phyloP scores from a whole-genome alignment of 2,888 invertebrate genomes.

The Sinodicranocentrus sp. region DNA sequence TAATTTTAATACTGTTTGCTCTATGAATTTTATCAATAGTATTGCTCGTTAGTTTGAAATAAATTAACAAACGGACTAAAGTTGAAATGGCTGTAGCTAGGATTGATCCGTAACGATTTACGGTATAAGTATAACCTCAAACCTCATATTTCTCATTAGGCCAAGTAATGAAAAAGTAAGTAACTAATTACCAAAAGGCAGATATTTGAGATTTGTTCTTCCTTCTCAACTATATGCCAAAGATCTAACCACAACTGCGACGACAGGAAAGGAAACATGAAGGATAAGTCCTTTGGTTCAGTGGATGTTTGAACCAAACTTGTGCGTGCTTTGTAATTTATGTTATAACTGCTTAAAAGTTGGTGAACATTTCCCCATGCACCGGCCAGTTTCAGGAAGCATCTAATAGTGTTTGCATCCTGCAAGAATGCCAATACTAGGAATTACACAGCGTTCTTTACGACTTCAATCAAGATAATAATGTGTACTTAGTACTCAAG shows the following conservation, averaged over 20 bases:
- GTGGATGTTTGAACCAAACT: neutral
- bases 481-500: neutral
- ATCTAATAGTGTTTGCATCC: constrained; percentile 52
- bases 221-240: constrained; percentile 8
- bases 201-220: neutral
- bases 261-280: constrained; percentile 37
- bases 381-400: constrained; percentile 69
- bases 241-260: constrained; percentile 26
- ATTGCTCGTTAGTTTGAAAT: too few relatives aligned
- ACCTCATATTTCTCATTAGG: too few relatives aligned
- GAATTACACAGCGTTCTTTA: neutral
- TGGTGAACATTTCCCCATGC: constrained; percentile 73
- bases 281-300: constrained; percentile 40
- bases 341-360: constrained; percentile 67
- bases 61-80: too few relatives aligned
- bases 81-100: too few relatives aligned
- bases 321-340: constrained; percentile 36
- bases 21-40: too few relatives aligned
- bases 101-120: too few relatives aligned
- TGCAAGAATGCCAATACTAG: constrained; percentile 42
- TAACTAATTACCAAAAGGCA: constrained; percentile 40
- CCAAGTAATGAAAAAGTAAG: too few relatives aligned
- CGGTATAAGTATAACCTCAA: too few relatives aligned
- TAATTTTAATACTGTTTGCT: too few relatives aligned
- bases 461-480: neutral